Conservation (phyloP, 2,113 vertebrate genomes). For the Peromyscus maniculatus region DNA sequence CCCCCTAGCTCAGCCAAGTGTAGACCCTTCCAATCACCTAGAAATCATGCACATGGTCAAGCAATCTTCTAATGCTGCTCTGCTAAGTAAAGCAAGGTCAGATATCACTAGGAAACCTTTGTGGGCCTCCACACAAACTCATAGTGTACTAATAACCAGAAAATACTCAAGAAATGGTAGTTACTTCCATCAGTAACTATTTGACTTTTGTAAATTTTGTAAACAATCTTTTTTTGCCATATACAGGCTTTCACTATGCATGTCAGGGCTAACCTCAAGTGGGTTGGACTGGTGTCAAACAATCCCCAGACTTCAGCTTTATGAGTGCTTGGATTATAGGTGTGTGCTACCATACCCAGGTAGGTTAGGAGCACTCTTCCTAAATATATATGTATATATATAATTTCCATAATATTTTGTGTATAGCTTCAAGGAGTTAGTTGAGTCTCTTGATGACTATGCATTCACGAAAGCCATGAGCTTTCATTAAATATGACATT, state of each 20-base stretch:
- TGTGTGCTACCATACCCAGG: not conserved
- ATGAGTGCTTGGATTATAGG: not conserved
- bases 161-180: conserved; percentile 1
- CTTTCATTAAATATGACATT: not conserved
- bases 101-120: too few relatives aligned
- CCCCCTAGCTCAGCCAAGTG: too few relatives aligned
- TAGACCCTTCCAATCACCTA: too few relatives aligned
- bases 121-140: not conserved
- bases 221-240: not conserved
- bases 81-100: too few relatives aligned
- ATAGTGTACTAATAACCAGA: not conserved
- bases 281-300: not conserved
- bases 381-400: not conserved
- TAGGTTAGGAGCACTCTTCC: not conserved
- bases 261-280: not conserved
- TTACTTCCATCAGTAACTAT: conserved; percentile 12
- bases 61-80: too few relatives aligned
- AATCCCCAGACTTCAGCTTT: not conserved
- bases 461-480: not conserved
- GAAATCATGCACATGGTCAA: too few relatives aligned
- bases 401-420: not conserved
- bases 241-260: not conserved
- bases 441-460: not conserved
- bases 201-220: not conserved
- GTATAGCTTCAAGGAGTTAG: conserved; percentile 7